Evolutionary conservation across 2,888 invertebrate species (phyloP), one percentile per base, ranked within the genome.

Genomic region (Phlogophora meticulosa): DNA sequence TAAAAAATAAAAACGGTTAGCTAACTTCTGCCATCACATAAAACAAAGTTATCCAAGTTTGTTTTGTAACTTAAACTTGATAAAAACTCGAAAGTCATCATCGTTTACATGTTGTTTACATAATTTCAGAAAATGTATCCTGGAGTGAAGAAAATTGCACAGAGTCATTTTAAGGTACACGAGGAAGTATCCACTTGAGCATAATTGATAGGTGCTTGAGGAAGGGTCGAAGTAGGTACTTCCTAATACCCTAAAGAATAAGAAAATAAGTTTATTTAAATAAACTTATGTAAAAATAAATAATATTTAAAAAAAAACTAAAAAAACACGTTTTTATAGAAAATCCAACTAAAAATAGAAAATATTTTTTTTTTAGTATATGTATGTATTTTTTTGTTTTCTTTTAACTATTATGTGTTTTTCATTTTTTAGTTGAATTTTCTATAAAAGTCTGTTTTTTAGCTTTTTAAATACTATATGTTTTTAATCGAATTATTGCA

Each of bases 11-110:
- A 57, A n/a, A 52, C 4, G 5, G 36, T 40, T 49, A 60, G 52
- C 15, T 22, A 36, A 36, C 17, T 43, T 46, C 45, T 34, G n/a
- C 17, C 28, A 20, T 58, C 34, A 65, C 53, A 36, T 65, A 65
- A 72, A 72, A 45, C 49, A 58, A 66, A 28, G 42, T 55, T 55
- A 38, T 15, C n/a, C 46, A 65, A 58, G 24, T 65, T 58, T 48
- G 7, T 46, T 32, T 24, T 52, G 28, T 38, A 46, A 46, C 48
- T 40, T 40, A 42, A 56, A 51, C 20, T 52, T 36, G 51, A 52
- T 42, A 64, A 72, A 71, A 72, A 40, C 13, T 43, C 52, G 15
- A 52, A 58, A 65, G 38, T 65, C 57, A 34, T n/a, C 32, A 7
- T 48, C 72, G 46, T 58, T 53, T 57, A 42, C 43, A 42, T 70